Evolutionary conservation across 1,140 invertebrate species (phyloP).

Genomic region (Pseudachorutes palmiensis): DNA sequence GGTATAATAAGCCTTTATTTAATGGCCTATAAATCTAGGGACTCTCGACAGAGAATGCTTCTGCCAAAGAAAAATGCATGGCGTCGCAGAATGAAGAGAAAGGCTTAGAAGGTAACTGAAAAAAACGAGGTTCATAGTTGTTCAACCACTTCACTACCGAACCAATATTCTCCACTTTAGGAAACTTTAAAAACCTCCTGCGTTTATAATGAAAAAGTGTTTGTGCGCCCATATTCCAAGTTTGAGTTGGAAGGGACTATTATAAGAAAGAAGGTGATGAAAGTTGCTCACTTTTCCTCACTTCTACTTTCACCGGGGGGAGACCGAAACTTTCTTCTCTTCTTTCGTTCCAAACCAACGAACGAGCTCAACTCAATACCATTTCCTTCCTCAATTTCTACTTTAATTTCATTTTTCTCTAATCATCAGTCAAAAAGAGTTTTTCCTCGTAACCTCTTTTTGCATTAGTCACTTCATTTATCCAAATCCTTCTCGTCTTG

Average conservation of each 20-base stretch:
- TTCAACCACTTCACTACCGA: not conserved
- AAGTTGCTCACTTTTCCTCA: not conserved
- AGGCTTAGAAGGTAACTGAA: conserved; percentile 6
- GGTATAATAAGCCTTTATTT: conserved; percentile 39
- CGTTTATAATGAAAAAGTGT: not conserved
- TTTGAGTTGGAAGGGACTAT: not conserved
- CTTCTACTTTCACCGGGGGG: not conserved
- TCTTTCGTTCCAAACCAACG: no score
- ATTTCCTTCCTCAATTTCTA: not conserved
- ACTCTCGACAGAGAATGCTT: conserved; percentile 38
- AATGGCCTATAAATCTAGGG: conserved; percentile 39
- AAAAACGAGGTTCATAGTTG: conserved; percentile 1
- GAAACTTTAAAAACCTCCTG: no score
- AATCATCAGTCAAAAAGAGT: no score
- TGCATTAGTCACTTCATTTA: not conserved
- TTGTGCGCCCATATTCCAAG: no score
- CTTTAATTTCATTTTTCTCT: not conserved
- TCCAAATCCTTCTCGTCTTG: no score
- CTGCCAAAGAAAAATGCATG: conserved; percentile 37
- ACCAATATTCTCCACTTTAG: not conserved
- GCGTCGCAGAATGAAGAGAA: conserved; percentile 30
- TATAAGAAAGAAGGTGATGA: not conserved
- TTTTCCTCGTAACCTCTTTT: no score
- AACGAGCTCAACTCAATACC: no score
- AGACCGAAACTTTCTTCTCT: not conserved